Evolutionary conservation across 2,113 vertebrate species (phyloP).

Genomic region (Morone chrysops): DNA sequence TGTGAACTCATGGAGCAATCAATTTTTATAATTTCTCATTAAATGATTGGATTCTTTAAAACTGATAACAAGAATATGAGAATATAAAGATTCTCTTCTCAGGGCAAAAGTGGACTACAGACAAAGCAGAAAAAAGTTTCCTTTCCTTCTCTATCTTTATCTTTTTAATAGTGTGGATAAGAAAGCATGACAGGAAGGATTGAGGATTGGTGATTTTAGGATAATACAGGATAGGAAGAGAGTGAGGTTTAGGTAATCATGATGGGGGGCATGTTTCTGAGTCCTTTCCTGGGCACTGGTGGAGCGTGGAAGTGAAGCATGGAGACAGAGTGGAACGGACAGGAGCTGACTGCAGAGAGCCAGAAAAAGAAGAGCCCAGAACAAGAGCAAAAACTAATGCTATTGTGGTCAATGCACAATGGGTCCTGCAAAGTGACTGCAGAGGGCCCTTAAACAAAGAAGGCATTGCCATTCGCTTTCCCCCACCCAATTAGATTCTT

Average conservation of each 20-base stretch:
- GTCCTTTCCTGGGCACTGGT: slow-evolving; percentile 62
- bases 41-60: slow-evolving; percentile 53
- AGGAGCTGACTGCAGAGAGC: slow-evolving; percentile 85
- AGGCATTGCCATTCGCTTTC: slow-evolving; percentile 76
- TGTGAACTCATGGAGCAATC: slow-evolving; percentile 54
- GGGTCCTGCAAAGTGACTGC: slow-evolving; percentile 87
- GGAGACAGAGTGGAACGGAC: slow-evolving; percentile 89
- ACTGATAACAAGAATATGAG: slow-evolving; percentile 39
- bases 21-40: slow-evolving; percentile 62
- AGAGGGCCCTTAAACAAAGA: slow-evolving; percentile 87
- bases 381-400: slow-evolving; percentile 88
- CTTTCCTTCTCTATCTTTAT: slow-evolving; percentile 44
- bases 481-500: slow-evolving; percentile 86
- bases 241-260: slow-evolving; percentile 52
- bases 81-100: slow-evolving; percentile 45
- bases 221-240: slow-evolving; percentile 55
- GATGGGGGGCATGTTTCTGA: slow-evolving; percentile 71
- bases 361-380: slow-evolving; percentile 81
- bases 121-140: slow-evolving; percentile 52
- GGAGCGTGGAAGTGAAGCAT: slow-evolving; percentile 84
- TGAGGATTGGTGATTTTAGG: slow-evolving; percentile 56
- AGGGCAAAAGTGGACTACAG: slow-evolving; percentile 46
- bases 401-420: slow-evolving; percentile 88
- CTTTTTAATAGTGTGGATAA: slow-evolving; percentile 67
- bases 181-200: slow-evolving; percentile 38